A percentile compares a stretch with the other conserved stretches of the same genome.
These are phyloP conservation scores for Pseudochirops cupreus DNA, from an alignment of 2,797 vertebrate genomes.

Conservation along the genomic window DNA sequence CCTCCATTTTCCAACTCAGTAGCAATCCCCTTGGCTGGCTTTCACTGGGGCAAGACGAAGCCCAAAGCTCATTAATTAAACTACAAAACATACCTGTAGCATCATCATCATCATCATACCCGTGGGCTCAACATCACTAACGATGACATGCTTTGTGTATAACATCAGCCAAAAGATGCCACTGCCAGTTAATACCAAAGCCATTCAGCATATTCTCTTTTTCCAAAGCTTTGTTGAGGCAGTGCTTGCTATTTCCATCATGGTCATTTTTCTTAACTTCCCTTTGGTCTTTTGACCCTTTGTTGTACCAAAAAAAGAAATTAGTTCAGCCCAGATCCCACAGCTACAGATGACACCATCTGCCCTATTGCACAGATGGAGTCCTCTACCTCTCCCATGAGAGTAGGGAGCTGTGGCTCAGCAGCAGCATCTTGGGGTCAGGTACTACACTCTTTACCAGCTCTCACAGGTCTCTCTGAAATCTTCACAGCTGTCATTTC, in stretches of 20 bases:
- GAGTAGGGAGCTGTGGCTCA: no score
- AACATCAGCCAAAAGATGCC: neutral
- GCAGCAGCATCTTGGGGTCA: neutral
- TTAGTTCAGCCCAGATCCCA: neutral
- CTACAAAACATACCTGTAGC: neutral
- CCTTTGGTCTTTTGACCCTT: neutral
- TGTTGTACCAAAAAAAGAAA: neutral
- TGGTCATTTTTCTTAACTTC: neutral
- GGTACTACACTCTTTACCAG: neutral
- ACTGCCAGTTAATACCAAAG: neutral
- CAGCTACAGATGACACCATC: accelerated
- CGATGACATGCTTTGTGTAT: neutral
- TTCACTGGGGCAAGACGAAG: neutral
- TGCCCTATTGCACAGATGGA: neutral
- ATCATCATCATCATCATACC: neutral
- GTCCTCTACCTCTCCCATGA: neutral
- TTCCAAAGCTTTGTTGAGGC: neutral
- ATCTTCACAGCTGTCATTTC: neutral
- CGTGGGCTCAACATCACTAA: neutral
- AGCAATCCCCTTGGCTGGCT: neutral
- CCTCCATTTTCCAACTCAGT: neutral
- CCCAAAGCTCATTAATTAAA: neutral
- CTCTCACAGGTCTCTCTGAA: neutral
- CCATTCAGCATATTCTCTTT: neutral
- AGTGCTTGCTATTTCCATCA: neutral